Percentiles rank a stretch among this genome's conserved stretches.
Conservation (phyloP, 1,140 invertebrate genomes). For the Drosophila sp. region DNA sequence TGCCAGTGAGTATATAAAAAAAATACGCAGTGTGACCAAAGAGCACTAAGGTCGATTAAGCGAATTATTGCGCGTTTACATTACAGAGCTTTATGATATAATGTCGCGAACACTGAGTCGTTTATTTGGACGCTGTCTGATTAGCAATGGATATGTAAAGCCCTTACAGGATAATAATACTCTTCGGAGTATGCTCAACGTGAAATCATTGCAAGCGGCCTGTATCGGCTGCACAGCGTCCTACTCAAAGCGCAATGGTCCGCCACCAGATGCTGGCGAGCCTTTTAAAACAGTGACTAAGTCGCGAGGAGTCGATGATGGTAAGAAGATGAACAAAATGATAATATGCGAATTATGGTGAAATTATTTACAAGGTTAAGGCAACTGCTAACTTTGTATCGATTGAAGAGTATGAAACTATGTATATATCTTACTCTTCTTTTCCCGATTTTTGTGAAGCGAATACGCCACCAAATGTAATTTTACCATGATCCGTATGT, state of each 20-base stretch:
- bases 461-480: too few species aligned
- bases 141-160: constrained; percentile 3
- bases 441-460: too few species aligned
- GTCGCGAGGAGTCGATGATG: constrained; percentile 63
- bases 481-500: too few species aligned
- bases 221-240: constrained; percentile 17
- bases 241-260: constrained; percentile 76
- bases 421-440: too few species aligned
- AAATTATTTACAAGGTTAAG: too few species aligned
- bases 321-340: constrained; percentile 34
- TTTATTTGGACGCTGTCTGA: constrained; percentile 35
- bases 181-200: constrained; percentile 5
- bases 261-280: constrained; percentile 60
- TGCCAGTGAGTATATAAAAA: constrained; percentile 25
- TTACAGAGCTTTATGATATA: constrained; percentile 50
- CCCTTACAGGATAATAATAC: constrained; percentile 18
- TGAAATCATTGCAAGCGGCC: constrained; percentile 3
- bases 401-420: too few species aligned
- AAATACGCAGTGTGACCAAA: constrained; percentile 22
- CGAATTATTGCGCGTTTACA: constrained; percentile 39
- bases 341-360: too few species aligned
- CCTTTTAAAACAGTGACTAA: constrained; percentile 73
- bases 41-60: constrained; percentile 2
- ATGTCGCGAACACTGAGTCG: constrained; percentile 45
- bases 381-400: too few species aligned